Base-by-base conservation (phyloP, 1,140 invertebrate species). In the Physella acuta region DNA sequence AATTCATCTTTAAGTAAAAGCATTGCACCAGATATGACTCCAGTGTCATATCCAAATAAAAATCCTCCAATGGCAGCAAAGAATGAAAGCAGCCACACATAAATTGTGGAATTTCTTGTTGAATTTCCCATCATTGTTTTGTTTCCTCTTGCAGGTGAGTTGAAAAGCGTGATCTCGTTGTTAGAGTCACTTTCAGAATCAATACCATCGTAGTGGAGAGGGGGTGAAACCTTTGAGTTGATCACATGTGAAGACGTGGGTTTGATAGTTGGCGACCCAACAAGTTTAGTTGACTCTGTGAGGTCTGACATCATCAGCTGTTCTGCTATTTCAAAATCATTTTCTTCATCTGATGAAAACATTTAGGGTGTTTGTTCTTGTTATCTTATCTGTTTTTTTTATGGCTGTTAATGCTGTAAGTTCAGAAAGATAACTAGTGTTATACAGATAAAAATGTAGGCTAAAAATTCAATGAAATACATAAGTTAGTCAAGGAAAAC, bases 1-100 rank as follows among this genome's bases (percentile, higher is more conserved):
- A 88, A 49, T 44, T 58, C 53, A 24, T 64, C 56, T 36, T 39
- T 51, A 28, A 56, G 24, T 14, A 63, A 37, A 14, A 59, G 39
- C 61, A 70, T 53, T 14, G 53, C 36, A 16, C 53, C 67, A 49
- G 49, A 67, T 14, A 55, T 26, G 37, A 89, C 88, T 1, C 88
- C 88, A 0, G 89, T 90, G 74, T 89, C 89, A 81, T 90, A 90
- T n/a, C 89, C 89, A 75, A 90, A 89, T 1, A 90, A 81, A 72
- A 90, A 89, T 4, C 89, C 88, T n/a, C 89, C 89, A 30, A 90
- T 83, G 24, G 87, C 87, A 30, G 88, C 85, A 55, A 89, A 80
- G 51, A 85, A 71, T 39, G 87, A 82, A 34, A 88, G 74, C 14
- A 87, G 64, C 70, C 86, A 51, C n/a, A 69, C 14, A 20, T 51